Percentiles rank a stretch among this genome's conserved stretches.
Evolutionary conservation across 2,888 invertebrate genomes (phyloP).

Genomic region (Eulithis prunata): DNA sequence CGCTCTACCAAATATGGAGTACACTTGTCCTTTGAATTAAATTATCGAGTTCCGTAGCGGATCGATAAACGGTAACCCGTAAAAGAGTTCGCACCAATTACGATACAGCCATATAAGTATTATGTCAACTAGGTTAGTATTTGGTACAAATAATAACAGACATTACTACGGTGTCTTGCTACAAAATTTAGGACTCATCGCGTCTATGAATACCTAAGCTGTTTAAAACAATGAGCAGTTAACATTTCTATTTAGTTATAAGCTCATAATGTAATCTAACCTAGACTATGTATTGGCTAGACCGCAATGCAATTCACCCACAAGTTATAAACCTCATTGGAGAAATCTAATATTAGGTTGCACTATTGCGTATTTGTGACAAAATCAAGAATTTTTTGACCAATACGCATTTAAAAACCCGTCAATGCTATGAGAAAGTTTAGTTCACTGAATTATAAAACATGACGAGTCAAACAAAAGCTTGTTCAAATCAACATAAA

Average conservation of each 20-base stretch:
- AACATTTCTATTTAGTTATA: background rate
- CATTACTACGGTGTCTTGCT: background rate
- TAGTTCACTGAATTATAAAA: background rate
- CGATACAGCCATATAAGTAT: conserved; percentile 36
- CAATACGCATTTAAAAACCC: background rate
- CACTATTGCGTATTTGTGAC: background rate
- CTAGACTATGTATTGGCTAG: background rate
- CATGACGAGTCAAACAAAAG: conserved; percentile 17
- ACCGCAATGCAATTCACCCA: conserved; percentile 35
- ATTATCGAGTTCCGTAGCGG: conserved; percentile 66
- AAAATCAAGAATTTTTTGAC: too few relatives aligned
- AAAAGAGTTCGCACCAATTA: conserved; percentile 50
- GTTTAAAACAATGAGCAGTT: background rate
- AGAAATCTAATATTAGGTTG: conserved; percentile 17
- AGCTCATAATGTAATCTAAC: background rate
- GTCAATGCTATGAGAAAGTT: background rate
- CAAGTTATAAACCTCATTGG: conserved; percentile 34
- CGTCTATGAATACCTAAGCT: background rate
- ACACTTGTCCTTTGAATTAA: conserved; percentile 62
- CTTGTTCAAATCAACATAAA: conserved; percentile 17
- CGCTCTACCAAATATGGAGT: conserved; percentile 61
- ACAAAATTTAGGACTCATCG: too few relatives aligned
- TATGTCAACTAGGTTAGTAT: conserved; percentile 21
- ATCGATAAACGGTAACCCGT: conserved; percentile 64
- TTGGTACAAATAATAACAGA: background rate